Base-by-base conservation (phyloP, 2,113 vertebrate species). In the Cinclus mexicanus region DNA sequence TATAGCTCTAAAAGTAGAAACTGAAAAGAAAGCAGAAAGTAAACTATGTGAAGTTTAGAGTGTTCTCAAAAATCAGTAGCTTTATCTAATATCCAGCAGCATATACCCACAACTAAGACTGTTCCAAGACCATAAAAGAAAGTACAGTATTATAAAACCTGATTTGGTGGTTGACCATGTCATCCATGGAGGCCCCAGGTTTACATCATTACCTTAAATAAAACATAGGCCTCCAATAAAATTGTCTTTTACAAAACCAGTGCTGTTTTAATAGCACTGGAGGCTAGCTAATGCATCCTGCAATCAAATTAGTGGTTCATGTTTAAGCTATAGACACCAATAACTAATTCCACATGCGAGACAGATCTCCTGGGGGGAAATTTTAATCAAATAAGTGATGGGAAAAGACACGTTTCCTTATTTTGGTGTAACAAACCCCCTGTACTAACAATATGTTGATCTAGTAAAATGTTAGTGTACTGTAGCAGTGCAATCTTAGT, bases 271-370 rank as follows among this genome's bases (percentile, higher is more conserved):
- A 89, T 55, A 94, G 94, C 52, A 88, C 52, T 90, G 57, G 87
- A 95, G 41, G 55, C 87, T 74, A 78, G 65, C 89, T 72, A 93
- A 94, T 56, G 65, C 75, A 94, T 42, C 57, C 60, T 93, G 61
- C 84, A 88, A 91, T 83, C 57, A 79, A 77, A 80, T 89, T 88
- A 85, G 91, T 83, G 94, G 90, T 79, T 87, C 63, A 8, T 14
- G 3, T 85, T 81, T 81, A 93, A 93, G 68, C 68, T 92, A 93
- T 26, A 94, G 92, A 93, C 80, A 94, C 49, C 86, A 92, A 37
- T 68, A 95, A 92, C 52, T 87, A 90, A 97, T 89, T 95, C 86
- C 94, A 91, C 37, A 89, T 83, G 75, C 52, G 61, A 93, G 56
- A 94, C n/a, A 93, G 70, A 93, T 53, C 42, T 93, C 86, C 67